Base-by-base conservation (phyloP, 2,113 vertebrate species). In the Hemibagrus wyckioides region DNA sequence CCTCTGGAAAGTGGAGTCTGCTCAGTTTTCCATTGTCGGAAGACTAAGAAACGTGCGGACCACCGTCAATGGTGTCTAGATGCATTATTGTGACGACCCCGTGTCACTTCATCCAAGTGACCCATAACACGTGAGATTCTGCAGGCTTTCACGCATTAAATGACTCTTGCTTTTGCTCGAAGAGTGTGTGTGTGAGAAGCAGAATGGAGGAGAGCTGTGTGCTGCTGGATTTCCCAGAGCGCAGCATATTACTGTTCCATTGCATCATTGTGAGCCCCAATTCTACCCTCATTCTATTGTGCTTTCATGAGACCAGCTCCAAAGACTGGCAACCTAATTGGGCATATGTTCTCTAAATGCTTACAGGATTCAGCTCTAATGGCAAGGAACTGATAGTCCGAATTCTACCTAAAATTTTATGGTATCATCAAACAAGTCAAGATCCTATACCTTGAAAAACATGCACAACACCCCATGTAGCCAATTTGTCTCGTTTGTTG, bases 11-110 rank as follows among this genome's bases (percentile, higher is more conserved):
- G 90, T 89, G 65, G 88, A 88, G 83, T 93, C 91, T 87, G 92
- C 89, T 54, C 86, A 91, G 91, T 92, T 90, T 92, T 93, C 90
- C 89, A 90, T 90, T 93, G 92, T 93, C 83, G 67, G 77, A 88
- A 59, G 15, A 79, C 81, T 50, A 48, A 61, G 81, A 48, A 84
- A 84, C 80, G 50, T 21, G 44, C 17, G 86, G 80, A 84, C 88
- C 88, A 90, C 88, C 83, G 65, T 85, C 48, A 83, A 52, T 54
- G 69, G 85, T 84, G 90, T 91, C 89, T 11, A 65, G 88, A 86
- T 87, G 83, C 17, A 90, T 91, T 90, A 91, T 48, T 76, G 83
- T 82, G 89, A 88, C 19, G 19, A 11, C 80, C 57, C 71, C 6
- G 30, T 76, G 69, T 63, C 57, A 33, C 79, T 52, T n/a, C 59